phyloP scores from a whole-genome alignment of 2,797 vertebrate species.

The Stomatorhinus walkeri region DNA sequence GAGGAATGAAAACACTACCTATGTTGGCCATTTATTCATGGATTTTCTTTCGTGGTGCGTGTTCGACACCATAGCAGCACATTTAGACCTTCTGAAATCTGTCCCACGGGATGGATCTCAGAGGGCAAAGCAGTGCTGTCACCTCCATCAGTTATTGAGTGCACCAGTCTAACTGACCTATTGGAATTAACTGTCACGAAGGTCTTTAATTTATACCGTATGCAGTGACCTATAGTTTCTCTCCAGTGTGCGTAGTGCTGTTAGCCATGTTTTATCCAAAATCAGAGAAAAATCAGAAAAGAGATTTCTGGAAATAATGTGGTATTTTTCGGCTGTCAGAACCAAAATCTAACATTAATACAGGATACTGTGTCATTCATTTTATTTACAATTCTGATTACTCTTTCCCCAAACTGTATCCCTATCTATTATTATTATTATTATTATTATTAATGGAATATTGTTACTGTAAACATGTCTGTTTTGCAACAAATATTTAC shows the following conservation, averaged over 20 bases:
- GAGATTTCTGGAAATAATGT: background rate
- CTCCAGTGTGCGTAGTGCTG: background rate
- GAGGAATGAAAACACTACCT: background rate
- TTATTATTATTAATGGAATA: background rate
- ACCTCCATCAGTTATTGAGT: background rate
- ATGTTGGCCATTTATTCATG: background rate
- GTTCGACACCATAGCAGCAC: background rate
- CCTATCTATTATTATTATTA: background rate
- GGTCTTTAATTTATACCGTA: background rate
- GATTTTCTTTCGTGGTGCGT: background rate
- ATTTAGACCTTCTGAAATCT: background rate
- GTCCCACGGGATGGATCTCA: background rate
- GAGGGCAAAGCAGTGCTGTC: background rate
- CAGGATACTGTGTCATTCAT: background rate
- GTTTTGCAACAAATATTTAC: constrained; percentile 30
- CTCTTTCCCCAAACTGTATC: background rate
- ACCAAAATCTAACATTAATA: background rate
- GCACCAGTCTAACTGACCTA: background rate
- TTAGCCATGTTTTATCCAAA: background rate
- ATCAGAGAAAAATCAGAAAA: background rate
- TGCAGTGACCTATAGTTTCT: background rate
- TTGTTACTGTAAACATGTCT: background rate
- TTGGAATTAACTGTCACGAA: background rate
- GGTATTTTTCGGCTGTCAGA: background rate
- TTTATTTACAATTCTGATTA: background rate